Evolutionary conservation across 2,797 vertebrate species (phyloP), one percentile per base, ranked within the genome.

Genomic region (Acrossocheilus fasciatus): DNA sequence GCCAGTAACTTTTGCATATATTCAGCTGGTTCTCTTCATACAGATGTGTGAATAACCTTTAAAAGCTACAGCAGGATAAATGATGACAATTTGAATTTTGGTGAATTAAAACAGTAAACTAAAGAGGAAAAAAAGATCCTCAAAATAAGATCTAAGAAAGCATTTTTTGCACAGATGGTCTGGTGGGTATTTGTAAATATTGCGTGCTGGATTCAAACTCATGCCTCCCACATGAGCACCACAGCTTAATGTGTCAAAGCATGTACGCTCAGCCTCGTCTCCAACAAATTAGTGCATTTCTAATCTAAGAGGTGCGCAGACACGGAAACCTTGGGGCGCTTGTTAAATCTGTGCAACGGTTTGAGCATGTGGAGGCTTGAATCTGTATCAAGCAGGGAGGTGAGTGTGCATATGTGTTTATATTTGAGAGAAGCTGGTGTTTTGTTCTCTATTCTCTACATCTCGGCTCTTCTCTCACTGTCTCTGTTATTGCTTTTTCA

Each of bases 401-500:
- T 39, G 72, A 64, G 43, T 87, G 34, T 77, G 66, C 59, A 20
- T 85, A 12, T 81, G 78, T 82, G 86, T 86, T 86, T 86, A 81
- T 66, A 86, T 81, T 78, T 57, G 30, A 78, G 52, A 83, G 62
- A 70, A 83, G 62, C 52, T 47, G 78, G 78, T 73, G 57, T 86
- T 86, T 86, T 86, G 78, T 86, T 86, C 75, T 86, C 68, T 72
- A 17, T 80, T 85, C 76, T 80, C 52, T 80, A 80, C 69, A 39
- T 47, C 64, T 72, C 74, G 8, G 34, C 23, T 82, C 47, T 66
- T 85, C 52, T 43, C 59, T 86, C 54, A 69, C 82, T 84, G 39
- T 76, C 77, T 72, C 68, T 83, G 76, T 84, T 84, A 84, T 84
- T 87, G 81, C 82, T 83, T 84, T 87, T 80, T 84, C 81, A 76